phyloP scores from a whole-genome alignment of 2,888 invertebrate species.

The Agrochola litura region DNA sequence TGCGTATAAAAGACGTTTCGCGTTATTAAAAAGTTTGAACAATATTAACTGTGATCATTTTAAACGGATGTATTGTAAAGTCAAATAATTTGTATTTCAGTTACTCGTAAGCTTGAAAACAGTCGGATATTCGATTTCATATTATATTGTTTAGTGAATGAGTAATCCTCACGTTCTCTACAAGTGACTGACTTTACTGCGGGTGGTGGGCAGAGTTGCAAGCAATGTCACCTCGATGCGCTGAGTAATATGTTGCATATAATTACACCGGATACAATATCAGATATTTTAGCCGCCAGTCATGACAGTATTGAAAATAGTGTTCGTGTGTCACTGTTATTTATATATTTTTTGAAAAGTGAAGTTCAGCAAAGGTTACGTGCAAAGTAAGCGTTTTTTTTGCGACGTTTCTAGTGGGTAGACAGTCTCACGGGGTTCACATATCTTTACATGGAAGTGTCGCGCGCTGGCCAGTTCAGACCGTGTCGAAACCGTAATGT shows the following conservation, averaged over 20 bases:
- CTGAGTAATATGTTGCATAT: conserved; percentile 60
- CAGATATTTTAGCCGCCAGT: conserved; percentile 47
- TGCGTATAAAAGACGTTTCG: conserved; percentile 28
- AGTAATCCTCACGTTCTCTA: conserved; percentile 39
- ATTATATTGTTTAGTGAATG: conserved; percentile 14
- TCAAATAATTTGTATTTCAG: background rate
- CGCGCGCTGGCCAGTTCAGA: conserved; percentile 64
- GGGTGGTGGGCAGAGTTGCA: conserved; percentile 38
- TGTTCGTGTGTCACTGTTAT: conserved; percentile 11
- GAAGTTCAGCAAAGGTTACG: conserved; percentile 6
- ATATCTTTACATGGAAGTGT: conserved; percentile 84
- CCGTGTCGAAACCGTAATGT: conserved; percentile 84
- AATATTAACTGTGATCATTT: conserved; percentile 22
- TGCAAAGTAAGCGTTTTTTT: conserved; percentile 13
- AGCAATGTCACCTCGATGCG: conserved; percentile 51
- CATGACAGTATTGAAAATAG: conserved; percentile 26
- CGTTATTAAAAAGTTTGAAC: conserved; percentile 30
- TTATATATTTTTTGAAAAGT: conserved; percentile 12
- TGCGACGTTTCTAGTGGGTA: conserved; percentile 41
- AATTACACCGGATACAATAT: conserved; percentile 50
- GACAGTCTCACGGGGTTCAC: conserved; percentile 74
- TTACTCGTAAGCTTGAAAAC: conserved; percentile 12
- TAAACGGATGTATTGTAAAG: conserved; percentile 18
- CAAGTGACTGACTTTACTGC: conserved; percentile 22
- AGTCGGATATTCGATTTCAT: conserved; percentile 9